Evolutionary conservation across 1,140 invertebrate genomes (phyloP), one percentile per base, ranked within the genome.

Genomic region (Macrotrachela quadricornifera): DNA sequence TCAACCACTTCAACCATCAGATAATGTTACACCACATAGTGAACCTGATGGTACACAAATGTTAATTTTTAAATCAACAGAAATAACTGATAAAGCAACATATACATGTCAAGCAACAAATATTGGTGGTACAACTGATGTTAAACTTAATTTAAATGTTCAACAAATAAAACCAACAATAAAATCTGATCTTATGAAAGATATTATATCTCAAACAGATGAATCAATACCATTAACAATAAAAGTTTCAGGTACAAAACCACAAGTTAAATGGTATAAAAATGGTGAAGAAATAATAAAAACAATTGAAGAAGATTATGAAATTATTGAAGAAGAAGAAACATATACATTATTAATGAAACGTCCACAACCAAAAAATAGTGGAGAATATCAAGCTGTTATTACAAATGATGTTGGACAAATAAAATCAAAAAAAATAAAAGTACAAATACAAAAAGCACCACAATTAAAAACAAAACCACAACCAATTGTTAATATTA

Each of bases 221-320:
- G 21, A 30, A 30, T 8, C 21, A 4, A 8, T 30, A 4, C 8
- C 21, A 30, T 8, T 30, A 4, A 4, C 21, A 4, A 30, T 30
- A 4, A 30, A 30, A 30, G 21, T 30, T 0, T 51, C 60, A 40
- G 64, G 60, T n/a, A 50, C 57, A 10, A 64, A 65, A 42, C 65
- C 65, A 18, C 54, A 59, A 14, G 55, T 68, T 9, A 61, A 59
- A 18, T 68, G 66, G 66, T 66, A 62, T 55, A 63, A 62, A 47
- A 63, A 64, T 46, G 54, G 58, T n/a, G 57, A 60, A 18, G 58
- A 62, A 47, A 59, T 68, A 12, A 60, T 46, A 41, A 44, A 53
- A 37, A 53, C 21, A 46, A 10, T 61, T 63, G 6, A 62, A 65
- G 41, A 58, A 63, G 21, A 13, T 6, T 57, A 61, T 40, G 58